Evolutionary conservation across 2,888 invertebrate genomes (phyloP), one percentile per base, ranked within the genome.

Genomic region (Andrena marginata): DNA sequence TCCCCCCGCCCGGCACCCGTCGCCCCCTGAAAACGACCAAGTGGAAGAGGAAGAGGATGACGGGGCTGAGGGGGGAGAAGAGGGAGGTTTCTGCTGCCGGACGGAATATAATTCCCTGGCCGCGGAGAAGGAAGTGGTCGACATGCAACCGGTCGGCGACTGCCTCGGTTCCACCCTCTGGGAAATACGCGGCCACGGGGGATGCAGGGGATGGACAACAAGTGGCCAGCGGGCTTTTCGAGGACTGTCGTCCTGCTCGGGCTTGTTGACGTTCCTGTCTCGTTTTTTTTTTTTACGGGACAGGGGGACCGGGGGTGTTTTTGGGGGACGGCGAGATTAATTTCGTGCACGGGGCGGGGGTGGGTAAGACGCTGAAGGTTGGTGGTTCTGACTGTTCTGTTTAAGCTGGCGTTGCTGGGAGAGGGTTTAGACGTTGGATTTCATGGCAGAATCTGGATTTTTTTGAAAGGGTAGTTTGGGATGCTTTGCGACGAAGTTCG

Each of bases 191-290:
- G 73, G 51, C 69, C 67, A 42, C 16, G 42, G 80, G 71, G 75
- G 73, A 77, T 74, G 72, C 65, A 73, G 78, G 65, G 84, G 64
- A 84, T 84, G 88, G 91, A 91, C 91, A 91, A 91, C 91, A 91
- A 91, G 91, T 91, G 91, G 91, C 81, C 88, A 87, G 85, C 87
- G 72, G 79, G 78, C 82, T 85, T 77, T 56, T 85, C 70, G 70
- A 76, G 74, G 70, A 79, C 84, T 72, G 51, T 51, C 67, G 54
- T 80, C 51, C 73, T 65, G 70, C 80, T 69, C 42, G 56, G 59
- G 42, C 59, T 81, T 72, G 77, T 77, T 82, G 76, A 71, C 71
- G 70, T 63, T 68, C 71, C 60, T 65, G 59, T 78, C 71, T 73
- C 35, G 33, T 0, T 42, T 42, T 42, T 42, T 42, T 42, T 42